Base-by-base conservation (phyloP, 2,888 invertebrate species). In the Lymantria dispar region DNA sequence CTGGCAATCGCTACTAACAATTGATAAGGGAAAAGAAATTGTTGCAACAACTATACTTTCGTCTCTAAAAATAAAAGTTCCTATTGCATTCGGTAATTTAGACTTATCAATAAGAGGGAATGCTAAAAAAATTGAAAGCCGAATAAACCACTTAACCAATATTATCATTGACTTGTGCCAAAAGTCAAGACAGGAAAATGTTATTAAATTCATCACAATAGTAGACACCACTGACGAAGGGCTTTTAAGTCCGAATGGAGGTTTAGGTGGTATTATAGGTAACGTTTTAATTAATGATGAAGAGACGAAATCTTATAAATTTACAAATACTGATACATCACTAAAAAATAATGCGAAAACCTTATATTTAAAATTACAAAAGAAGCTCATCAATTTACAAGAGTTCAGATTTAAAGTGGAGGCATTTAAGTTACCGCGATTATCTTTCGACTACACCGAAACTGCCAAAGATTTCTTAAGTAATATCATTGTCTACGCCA, bases 231-330 rank as follows among this genome's bases (percentile, higher is more conserved):
- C 54, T 2, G 50, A n/a, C 7, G 46, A 54, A 9, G 54, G 52
- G 7, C 37, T 52, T 8, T 30, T 56, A 0, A 37, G 45, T 7
- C 44, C 49, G 0, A 52, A 62, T 22, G 50, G 50, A 3, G 63
- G 62, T 0, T n/a, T 62, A 36, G 63, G 54, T 12, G 48, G 60
- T 22, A 43, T 48, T 14, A 41, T 62, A 0, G 63, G 63, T 0
- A 62, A 62, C 9, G 12, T 62, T 36, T 15, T 62, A 5, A 47
- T 48, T n/a, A 12, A 29, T 1, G 60, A 62, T 47, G 37, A 54
- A 33, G n/a, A n/a, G 14, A 47, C 44, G 0, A 60, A 52, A 12
- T 13, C 54, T 3, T 33, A 57, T 0, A 60, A 57, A 30, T 54
- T 62, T 12, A 50, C 48, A 52, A 33, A 54, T 14, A 33, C 50